Base-by-base conservation (phyloP, 1,140 invertebrate genomes). In the Patella vulgata region DNA sequence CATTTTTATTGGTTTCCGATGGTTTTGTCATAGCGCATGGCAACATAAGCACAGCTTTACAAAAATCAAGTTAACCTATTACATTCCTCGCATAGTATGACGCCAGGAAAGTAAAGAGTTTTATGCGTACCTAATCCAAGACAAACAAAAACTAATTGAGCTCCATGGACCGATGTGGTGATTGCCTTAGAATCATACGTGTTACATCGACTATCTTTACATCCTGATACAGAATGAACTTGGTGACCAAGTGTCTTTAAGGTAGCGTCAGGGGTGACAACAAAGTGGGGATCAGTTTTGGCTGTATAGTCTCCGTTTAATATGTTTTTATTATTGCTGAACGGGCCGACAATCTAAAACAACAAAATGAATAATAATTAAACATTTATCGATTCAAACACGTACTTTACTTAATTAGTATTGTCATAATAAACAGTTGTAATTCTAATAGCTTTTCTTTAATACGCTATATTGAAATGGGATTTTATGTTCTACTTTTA, bases 101-200 rank as follows among this genome's bases (percentile, higher is more conserved):
- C n/a, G n/a, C n/a, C n/a, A n/a, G n/a, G n/a, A n/a, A n/a, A n/a
- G n/a, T n/a, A n/a, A n/a, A n/a, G n/a, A n/a, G n/a, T n/a, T n/a
- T n/a, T n/a, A n/a, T n/a, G n/a, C 61, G 58, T 39, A 83, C 83
- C 83, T 71, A 81, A 82, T 64, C 82, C 83, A 9, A 84, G 57
- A 64, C 78, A 79, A n/a, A 83, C 63, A 66, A 84, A 69, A 36
- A 80, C 67, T 1, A 83, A 48, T n/a, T 84, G 66, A 28, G 74
- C 60, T n/a, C 56, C 55, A 23, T 52, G 50, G 11, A 82, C 74
- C 27, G 78, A 73, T 28, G 36, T 42, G 14, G 55, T 65, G 6
- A 84, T 56, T 11, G 53, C 61, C 3, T 51, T 48, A 11, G 31
- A 23, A 11, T 75, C 66, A 60, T 82, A 82, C 9, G 65, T 46